Conservation (phyloP, 2,113 vertebrate species). For the Zootoca vivipara region DNA sequence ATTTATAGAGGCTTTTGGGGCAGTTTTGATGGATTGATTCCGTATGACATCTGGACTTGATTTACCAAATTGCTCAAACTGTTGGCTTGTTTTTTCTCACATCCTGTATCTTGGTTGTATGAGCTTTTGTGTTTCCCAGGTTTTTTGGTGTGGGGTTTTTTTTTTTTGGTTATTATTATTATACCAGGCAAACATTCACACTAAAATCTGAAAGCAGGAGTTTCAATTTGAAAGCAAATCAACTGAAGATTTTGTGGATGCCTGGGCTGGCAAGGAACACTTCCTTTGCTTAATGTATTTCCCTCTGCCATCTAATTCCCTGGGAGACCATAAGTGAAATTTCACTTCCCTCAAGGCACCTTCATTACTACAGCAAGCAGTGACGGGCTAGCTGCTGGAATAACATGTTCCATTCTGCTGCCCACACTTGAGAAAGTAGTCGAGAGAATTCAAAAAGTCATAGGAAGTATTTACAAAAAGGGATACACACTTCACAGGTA, state of each 20-base stretch:
- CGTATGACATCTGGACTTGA: constrained; percentile 67
- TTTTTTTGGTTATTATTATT: too few relatives aligned
- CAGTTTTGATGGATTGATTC: constrained; percentile 71
- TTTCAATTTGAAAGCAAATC: constrained; percentile 48
- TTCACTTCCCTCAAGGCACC: background rate
- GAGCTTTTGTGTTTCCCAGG: constrained; percentile 48
- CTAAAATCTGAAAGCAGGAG: constrained; percentile 49
- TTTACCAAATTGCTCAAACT: constrained; percentile 60
- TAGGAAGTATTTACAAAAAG: background rate
- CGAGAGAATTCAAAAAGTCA: background rate
- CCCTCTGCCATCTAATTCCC: background rate
- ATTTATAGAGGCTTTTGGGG: constrained; percentile 60
- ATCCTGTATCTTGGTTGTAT: constrained; percentile 35
- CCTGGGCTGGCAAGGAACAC: background rate
- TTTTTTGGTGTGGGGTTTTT: background rate
- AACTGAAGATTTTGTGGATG: constrained; percentile 29
- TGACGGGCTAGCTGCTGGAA: background rate
- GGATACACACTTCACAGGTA: background rate
- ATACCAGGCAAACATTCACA: constrained; percentile 33
- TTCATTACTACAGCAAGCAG: background rate
- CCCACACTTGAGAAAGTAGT: background rate
- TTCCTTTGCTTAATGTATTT: background rate
- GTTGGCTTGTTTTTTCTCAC: constrained; percentile 64
- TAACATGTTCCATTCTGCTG: background rate
- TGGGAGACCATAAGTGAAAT: background rate